A percentile compares a stretch with the other conserved stretches of the same genome.
These are phyloP conservation scores for Salpingus planirostris DNA, from an alignment of 2,888 invertebrate species.

Conservation along the genomic window DNA sequence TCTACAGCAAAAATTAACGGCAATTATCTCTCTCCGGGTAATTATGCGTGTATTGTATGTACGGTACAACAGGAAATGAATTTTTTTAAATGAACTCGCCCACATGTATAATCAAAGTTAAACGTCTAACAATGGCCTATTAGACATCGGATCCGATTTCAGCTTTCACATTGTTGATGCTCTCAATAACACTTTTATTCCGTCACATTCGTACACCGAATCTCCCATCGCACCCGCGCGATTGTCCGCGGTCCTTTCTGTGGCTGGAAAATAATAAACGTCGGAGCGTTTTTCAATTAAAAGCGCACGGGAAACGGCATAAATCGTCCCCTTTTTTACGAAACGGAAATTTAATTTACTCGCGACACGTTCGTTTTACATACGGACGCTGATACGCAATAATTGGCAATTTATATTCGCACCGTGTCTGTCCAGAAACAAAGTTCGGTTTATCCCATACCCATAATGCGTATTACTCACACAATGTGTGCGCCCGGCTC, in stretches of 20 bases:
- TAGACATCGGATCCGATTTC: slow-evolving; percentile 37
- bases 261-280: slow-evolving; percentile 1
- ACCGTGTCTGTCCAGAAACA: slow-evolving; percentile 20
- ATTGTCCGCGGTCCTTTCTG: too few species aligned
- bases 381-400: slow-evolving; percentile 29
- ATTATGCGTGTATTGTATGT: slow-evolving; percentile 43
- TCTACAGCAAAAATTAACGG: too few species aligned
- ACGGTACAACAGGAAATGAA: slow-evolving; percentile 42
- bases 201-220: too few species aligned
- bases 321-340: too few species aligned
- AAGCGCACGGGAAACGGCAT: too few species aligned
- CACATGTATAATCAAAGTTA: slow-evolving; percentile 44
- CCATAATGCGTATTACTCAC: too few species aligned
- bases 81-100: slow-evolving; percentile 43
- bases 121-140: slow-evolving; percentile 43
- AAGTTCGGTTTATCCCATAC: too few species aligned
- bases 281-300: too few species aligned
- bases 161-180: slow-evolving; percentile 35
- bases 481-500: too few species aligned
- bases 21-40: slow-evolving; percentile 43
- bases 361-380: slow-evolving; percentile 31
- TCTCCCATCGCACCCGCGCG: too few species aligned
- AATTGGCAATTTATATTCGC: slow-evolving; percentile 33
- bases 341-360: slow-evolving; percentile 36
- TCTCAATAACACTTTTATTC: slow-evolving; percentile 23